These are phyloP conservation scores for Lasioglossum zephyrum DNA, from an alignment of 2,888 invertebrate species.

Conservation along the genomic window DNA sequence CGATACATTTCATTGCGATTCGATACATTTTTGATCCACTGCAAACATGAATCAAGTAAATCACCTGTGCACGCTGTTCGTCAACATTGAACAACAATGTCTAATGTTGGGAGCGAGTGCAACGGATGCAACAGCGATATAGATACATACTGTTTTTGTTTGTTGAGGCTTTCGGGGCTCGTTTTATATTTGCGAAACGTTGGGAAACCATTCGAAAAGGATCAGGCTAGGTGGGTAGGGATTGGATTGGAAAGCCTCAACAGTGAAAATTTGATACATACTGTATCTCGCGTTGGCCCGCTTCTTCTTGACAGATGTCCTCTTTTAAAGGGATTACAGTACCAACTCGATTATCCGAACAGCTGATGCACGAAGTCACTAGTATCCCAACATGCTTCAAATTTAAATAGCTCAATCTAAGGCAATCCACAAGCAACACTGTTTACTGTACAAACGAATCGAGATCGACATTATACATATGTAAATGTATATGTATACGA, in stretches of 20 bases:
- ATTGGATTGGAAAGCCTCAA: neutral
- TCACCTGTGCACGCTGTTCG: neutral
- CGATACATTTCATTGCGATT: neutral
- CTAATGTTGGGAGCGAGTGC: neutral
- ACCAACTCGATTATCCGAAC: neutral
- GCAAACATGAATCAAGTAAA: neutral
- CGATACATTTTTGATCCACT: neutral
- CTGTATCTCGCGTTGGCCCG: conserved; percentile 97
- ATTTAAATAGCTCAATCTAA: neutral
- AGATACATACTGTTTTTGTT: neutral
- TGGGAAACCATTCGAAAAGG: neutral
- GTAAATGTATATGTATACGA: no score
- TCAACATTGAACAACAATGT: neutral
- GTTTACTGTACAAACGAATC: neutral
- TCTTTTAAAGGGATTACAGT: conserved; percentile 86
- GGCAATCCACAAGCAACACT: neutral
- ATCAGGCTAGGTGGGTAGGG: neutral
- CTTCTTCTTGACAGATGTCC: conserved; percentile 96
- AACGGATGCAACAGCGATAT: neutral
- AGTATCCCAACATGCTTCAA: neutral
- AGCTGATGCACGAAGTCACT: neutral
- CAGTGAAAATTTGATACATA: conserved; percentile 85
- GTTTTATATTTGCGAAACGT: neutral
- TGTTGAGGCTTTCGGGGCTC: neutral
- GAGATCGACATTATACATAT: neutral